Evolutionary conservation across 2,113 vertebrate genomes (phyloP).

Genomic region (Pelobates fuscus): DNA sequence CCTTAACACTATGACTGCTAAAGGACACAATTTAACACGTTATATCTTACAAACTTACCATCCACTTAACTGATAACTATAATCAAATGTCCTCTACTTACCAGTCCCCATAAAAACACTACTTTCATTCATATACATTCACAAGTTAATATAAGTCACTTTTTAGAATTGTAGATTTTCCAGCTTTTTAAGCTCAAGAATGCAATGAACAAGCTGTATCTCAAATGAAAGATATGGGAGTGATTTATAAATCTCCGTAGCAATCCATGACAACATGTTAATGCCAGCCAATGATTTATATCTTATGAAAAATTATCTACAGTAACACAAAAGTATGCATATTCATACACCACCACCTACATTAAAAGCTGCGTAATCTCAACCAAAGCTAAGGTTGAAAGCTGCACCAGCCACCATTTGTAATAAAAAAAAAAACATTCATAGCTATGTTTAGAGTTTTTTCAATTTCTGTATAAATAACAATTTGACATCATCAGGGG

Average conservation of each 20-base stretch:
- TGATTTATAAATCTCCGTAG: not conserved
- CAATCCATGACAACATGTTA: not conserved
- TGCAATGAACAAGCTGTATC: not conserved
- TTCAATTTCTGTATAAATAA: not conserved
- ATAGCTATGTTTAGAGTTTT: not conserved
- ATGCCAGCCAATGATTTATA: not conserved
- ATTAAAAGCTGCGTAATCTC: not conserved
- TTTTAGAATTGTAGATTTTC: too few species aligned
- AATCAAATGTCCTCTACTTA: too few species aligned
- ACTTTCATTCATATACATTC: too few species aligned
- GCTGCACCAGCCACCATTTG: constrained; percentile 7
- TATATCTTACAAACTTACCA: too few species aligned
- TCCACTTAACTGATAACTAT: too few species aligned
- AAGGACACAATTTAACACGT: too few species aligned
- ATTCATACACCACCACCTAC: constrained; percentile 8
- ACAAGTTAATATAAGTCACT: too few species aligned
- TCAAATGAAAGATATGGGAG: too few species aligned
- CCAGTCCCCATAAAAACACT: too few species aligned
- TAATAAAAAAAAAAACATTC: not conserved
- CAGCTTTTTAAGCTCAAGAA: too few species aligned
- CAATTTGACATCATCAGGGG: not conserved
- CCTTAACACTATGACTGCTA: not conserved
- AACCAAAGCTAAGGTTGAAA: not conserved
- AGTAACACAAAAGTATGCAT: constrained; percentile 17
- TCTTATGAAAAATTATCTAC: not conserved